Evolutionary conservation across 2,113 vertebrate genomes (phyloP), one percentile per base, ranked within the genome.

Genomic region (Corythaixoides concolor): DNA sequence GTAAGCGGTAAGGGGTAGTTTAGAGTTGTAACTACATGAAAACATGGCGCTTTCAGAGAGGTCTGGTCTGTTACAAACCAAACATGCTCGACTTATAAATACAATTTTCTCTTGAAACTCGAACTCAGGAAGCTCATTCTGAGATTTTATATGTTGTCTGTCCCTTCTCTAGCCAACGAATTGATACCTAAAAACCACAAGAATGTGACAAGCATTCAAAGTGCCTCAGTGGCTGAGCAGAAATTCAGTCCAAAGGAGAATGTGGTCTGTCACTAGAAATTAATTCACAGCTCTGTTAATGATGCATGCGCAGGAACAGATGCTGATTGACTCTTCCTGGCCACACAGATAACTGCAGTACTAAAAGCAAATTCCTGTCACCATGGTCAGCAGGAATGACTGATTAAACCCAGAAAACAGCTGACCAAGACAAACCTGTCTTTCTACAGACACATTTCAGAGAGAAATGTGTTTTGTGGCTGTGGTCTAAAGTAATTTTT

Each of bases 281-380:
- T 85, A 93, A 87, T 62, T 95, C 87, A 58, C 67, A 67, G 55
- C 45, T 70, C 70, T 58, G 53, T 33, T 95, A 96, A 92, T 52
- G 93, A 93, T 59, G 91, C 89, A 74, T 43, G 70, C 0, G 0
- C 74, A 76, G 84, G 89, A 88, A 32, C 74, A 94, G 91, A 93
- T 86, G 92, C 90, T 90, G 94, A 96, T 77, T 86, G 93, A 87
- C 89, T 95, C 58, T 95, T 95, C 70, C 82, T 90, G 90, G 82
- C 88, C 78, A 83, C 78, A 70, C 70, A 88, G 75, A 90, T 37
- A 74, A 85, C 75, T 58, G 63, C 82, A 77, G 85, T 49, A 93
- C 32, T 58, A 49, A 91, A 90, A 91, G 64, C 63, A 89, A 88
- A 89, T 69, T 89, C 89, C 81, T 76, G 23, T 43, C 91, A 78